Percentiles rank a stretch among this genome's conserved stretches.
phyloP scores from a whole-genome alignment of 2,888 invertebrate genomes.

The Apodemia hepburni region DNA sequence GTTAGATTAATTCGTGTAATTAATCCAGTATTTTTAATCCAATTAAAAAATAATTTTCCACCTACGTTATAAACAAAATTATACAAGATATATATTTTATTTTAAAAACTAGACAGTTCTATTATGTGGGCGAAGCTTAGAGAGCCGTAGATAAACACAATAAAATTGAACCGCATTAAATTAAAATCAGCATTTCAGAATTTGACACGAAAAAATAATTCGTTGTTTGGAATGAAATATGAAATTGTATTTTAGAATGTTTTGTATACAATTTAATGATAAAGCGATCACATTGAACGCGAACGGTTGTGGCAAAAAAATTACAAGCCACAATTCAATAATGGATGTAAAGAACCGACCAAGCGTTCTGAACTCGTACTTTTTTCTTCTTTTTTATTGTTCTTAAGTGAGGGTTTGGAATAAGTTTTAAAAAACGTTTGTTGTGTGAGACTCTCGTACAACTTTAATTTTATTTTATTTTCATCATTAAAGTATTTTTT shows the following conservation, averaged over 20 bases:
- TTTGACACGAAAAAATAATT: neutral
- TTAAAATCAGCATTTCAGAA: neutral
- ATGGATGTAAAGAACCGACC: neutral
- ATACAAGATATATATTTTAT: too few relatives aligned
- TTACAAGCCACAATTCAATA: constrained; percentile 3
- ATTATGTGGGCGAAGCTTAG: neutral
- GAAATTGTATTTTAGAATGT: constrained; percentile 29
- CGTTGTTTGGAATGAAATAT: neutral
- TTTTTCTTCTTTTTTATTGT: too few relatives aligned
- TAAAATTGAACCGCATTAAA: neutral
- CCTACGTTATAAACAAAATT: too few relatives aligned
- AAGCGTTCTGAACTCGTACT: neutral
- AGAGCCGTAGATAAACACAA: neutral
- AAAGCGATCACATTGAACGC: constrained; percentile 1
- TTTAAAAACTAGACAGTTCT: neutral
- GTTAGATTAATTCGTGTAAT: too few relatives aligned
- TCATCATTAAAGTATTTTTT: too few relatives aligned
- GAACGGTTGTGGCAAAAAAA: neutral
- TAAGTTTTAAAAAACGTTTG: neutral
- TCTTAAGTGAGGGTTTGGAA: neutral
- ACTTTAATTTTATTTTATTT: too few relatives aligned
- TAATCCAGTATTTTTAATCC: too few relatives aligned
- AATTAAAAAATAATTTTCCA: too few relatives aligned
- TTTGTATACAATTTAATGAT: constrained; percentile 14
- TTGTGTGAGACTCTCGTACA: too few relatives aligned